Base-by-base conservation (phyloP, 2,797 vertebrate species). In the Nothura maculosa region DNA sequence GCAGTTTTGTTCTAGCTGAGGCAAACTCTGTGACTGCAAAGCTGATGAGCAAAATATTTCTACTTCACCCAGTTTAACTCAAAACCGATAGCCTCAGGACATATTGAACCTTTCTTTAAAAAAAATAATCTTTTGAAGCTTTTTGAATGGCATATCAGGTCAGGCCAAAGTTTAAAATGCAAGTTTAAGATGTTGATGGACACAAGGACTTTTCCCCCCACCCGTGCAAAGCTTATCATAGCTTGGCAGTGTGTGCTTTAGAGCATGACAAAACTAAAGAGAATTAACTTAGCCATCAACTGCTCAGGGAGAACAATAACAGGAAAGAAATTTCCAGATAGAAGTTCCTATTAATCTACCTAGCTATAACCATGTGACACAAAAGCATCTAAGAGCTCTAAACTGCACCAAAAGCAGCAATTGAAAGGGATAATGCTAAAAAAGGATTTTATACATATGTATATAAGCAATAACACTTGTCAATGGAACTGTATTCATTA, bases 41-140 rank as follows among this genome's bases (percentile, higher is more conserved):
- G 99, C 99, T 99, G 99, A 99, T 99, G 99, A 99, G 99, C 99
- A 99, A 99, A 99, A 99, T 99, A 99, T 99, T 99, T 99, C 99
- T 99, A 99, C 99, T 99, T 99, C 99, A 99, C 99, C 99, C 99
- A 99, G 99, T 99, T 99, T 99, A 99, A 99, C 99, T 99, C 99
- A 99, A 99, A 99, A 99, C 99, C 99, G 99, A 99, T 99, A 99
- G 99, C 99, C 99, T 99, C 98, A 72, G 99, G 99, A 99, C 99
- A 99, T 99, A 99, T 99, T 98, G 98, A 98, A 98, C 98, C 98
- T 98, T 98, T 98, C 99, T 98, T 98, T 79, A 98, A 99, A 98
- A 81, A 98, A 99, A 98, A 99, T 98, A 98, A 99, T 99, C 98
- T 99, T 99, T 98, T 96, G 98, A 98, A 98, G 99, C 98, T 98